Base-by-base conservation (phyloP, 2,113 vertebrate species). In the Psophia crepitans region DNA sequence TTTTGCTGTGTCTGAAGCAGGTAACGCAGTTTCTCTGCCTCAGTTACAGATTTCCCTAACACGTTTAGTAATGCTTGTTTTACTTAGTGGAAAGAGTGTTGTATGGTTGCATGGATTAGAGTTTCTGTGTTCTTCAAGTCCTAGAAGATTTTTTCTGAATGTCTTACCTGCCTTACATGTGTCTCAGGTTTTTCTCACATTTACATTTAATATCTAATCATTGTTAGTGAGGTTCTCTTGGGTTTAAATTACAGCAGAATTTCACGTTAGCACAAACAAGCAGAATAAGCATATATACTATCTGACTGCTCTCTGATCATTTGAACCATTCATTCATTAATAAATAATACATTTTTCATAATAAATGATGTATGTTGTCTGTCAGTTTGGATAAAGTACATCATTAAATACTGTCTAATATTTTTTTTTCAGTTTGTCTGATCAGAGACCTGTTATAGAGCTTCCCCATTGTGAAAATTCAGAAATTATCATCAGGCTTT, bases 391-490 rank as follows among this genome's bases (percentile, higher is more conserved):
- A 57, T 87, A 35, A 64, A 64, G 12, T 53, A 53, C 44, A 22
- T 83, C 19, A 51, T 84, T 60, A 92, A 65, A 73, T 69, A 48
- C 14, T 57, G 1, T 48, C 35, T 61, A 66, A 87, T 80, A 89
- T 89, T 61, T 74, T 86, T 85, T 56, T 81, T 97, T 26, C 93
- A 99, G 99, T 89, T 98, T 99, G 87, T 98, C 99, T 71, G 98
- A 99, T 95, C 98, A 99, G 87, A 98, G 98, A 58, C 99, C 99
- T 18, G 98, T 98, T 46, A 99, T 99, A 81, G 99, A 99, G 63
- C 98, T 99, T 69, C 99, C 99, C 9, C 99, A 99, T 95, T 99
- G 98, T 97, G 99, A 99, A 98, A 99, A 99, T 97, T 99, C 99
- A 3, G 99, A 99, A 97, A 97, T 99, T 54, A 99, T 99, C 23